These are phyloP conservation scores for Takifugu ocellatus DNA, from an alignment of 2,797 vertebrate genomes.

Conservation along the genomic window DNA sequence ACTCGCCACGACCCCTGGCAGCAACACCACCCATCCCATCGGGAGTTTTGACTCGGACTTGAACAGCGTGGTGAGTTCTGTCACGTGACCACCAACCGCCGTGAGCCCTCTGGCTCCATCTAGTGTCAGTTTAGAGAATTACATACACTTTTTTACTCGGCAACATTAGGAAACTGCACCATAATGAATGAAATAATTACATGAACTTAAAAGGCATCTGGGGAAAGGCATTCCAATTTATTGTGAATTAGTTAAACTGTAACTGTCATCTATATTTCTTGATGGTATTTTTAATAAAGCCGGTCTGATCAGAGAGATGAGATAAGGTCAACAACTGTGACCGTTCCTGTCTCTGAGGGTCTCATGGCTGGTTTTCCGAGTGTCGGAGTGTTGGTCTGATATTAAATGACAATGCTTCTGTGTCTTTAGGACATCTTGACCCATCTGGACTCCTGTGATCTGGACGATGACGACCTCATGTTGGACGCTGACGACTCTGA, in stretches of 20 bases:
- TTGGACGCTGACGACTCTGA: slow-evolving; percentile 89
- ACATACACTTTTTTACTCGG: slow-evolving; percentile 1
- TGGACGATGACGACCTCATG: slow-evolving; percentile 97
- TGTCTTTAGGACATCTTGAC: slow-evolving; percentile 86
- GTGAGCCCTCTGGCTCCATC: slow-evolving; percentile 26
- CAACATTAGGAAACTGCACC: no score
- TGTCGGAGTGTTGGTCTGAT: no score
- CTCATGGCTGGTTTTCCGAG: no score
- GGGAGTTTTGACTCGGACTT: slow-evolving; percentile 92
- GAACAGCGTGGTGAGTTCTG: slow-evolving; percentile 85
- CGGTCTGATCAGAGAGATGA: no score
- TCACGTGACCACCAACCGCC: neutral
- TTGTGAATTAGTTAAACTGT: no score
- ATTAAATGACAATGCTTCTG: neutral
- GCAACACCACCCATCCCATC: slow-evolving; percentile 76
- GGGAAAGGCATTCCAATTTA: no score
- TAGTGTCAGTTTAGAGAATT: slow-evolving; percentile 9
- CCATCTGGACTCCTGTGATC: slow-evolving; percentile 90
- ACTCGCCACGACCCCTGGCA: slow-evolving; percentile 15
- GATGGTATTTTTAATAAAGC: no score
- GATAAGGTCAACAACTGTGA: neutral
- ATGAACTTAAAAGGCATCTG: no score
- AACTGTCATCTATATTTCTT: no score
- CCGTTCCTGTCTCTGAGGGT: neutral
- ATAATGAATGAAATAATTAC: no score